Evolutionary conservation across 2,797 vertebrate genomes (phyloP).

Genomic region (Lagocephalus sceleratus): DNA sequence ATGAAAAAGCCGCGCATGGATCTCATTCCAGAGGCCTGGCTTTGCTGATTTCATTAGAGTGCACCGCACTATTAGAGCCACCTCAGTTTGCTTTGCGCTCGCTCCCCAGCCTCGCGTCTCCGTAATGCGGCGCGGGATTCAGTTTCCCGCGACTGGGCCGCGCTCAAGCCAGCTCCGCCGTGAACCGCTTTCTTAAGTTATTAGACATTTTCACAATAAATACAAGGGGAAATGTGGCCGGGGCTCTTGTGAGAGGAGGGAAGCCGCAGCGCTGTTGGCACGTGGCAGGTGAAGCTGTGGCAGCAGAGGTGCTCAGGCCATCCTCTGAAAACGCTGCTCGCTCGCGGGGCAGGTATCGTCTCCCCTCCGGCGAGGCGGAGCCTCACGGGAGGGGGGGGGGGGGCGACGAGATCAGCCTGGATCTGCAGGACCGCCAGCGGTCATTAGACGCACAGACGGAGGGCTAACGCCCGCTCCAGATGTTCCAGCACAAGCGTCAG

Average conservation of each 20-base stretch:
- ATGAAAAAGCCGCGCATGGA: slow-evolving; percentile 53
- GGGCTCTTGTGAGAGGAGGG: slow-evolving; percentile 41
- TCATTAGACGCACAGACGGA: slow-evolving; percentile 55
- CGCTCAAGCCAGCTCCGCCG: slow-evolving; percentile 70
- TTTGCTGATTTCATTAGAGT: slow-evolving; percentile 76
- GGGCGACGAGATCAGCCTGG: slow-evolving; percentile 31
- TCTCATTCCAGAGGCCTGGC: slow-evolving; percentile 71
- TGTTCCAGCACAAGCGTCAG: slow-evolving; percentile 61
- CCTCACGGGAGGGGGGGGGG: slow-evolving; percentile 25
- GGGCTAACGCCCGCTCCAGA: slow-evolving; percentile 67
- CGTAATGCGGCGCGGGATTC: slow-evolving; percentile 67
- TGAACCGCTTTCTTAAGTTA: slow-evolving; percentile 69
- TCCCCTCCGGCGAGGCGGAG: slow-evolving; percentile 6
- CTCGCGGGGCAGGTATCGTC: slow-evolving; percentile 22
- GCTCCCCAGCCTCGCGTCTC: slow-evolving; percentile 66
- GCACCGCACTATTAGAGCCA: slow-evolving; percentile 70
- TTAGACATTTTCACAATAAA: slow-evolving; percentile 76
- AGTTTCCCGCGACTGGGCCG: slow-evolving; percentile 66
- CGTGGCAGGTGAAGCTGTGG: slow-evolving; percentile 27
- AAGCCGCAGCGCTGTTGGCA: slow-evolving; percentile 33
- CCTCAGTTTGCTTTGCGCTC: slow-evolving; percentile 73
- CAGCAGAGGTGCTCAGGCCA: slow-evolving; percentile 6
- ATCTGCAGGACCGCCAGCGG: slow-evolving; percentile 54
- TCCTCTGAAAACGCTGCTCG: slow-evolving; percentile 3
- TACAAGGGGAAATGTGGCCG: slow-evolving; percentile 61